Conservation (phyloP, 64 coral and sea anemone genomes). For the Hydrozoanthus tunicans region DNA sequence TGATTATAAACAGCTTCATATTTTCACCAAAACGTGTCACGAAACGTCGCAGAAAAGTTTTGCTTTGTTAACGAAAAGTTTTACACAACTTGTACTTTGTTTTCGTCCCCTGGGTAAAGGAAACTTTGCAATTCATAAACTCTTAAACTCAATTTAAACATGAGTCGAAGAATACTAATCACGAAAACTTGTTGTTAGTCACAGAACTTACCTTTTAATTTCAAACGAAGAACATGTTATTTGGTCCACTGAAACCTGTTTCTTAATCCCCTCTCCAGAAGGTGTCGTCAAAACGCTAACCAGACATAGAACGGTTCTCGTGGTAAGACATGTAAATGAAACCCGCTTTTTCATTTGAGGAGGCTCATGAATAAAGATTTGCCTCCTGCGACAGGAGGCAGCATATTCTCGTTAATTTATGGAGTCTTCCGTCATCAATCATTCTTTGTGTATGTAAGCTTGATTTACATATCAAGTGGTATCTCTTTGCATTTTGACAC, state of each 20-base stretch:
- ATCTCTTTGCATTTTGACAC: constrained; percentile 18
- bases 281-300: neutral
- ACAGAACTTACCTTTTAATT: neutral
- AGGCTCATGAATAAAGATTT: constrained; percentile 50
- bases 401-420: constrained; percentile 35
- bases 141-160: neutral
- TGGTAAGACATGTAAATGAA: constrained; percentile 25
- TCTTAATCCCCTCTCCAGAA: constrained; percentile 1
- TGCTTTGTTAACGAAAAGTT: constrained; percentile 22
- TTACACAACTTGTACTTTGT: neutral
- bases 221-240: constrained; percentile 9
- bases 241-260: neutral
- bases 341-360: neutral
- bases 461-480: constrained; percentile 25
- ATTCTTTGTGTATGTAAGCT: constrained; percentile 3
- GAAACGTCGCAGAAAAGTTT: neutral
- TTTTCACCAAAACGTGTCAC: neutral
- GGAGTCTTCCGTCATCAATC: constrained; percentile 44
- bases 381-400: neutral
- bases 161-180: neutral
- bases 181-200: constrained; percentile 10
- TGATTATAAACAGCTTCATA: neutral
- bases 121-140: neutral
- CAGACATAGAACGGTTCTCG: constrained; percentile 8
- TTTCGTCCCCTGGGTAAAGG: constrained; percentile 39